Base-by-base conservation (phyloP, 2,888 invertebrate genomes). In the Gymnosoma rotundatum region DNA sequence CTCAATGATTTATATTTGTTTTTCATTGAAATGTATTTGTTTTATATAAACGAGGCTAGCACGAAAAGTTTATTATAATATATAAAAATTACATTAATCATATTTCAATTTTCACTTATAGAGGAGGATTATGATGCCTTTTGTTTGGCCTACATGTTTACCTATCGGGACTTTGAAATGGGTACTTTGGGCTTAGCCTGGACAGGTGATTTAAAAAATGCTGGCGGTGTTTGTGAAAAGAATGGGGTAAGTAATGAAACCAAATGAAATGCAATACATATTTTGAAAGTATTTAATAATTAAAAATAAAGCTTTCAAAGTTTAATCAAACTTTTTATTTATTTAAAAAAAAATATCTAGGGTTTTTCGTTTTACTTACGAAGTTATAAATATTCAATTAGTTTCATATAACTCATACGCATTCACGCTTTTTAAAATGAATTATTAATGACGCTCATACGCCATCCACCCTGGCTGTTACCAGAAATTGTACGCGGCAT, bases 101-200 rank as follows among this genome's bases (percentile, higher is more conserved):
- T 18, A n/a, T 78, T 25, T 52, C 0, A 54, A 16, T 66, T 20
- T 18, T 50, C 64, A n/a, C 58, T 64, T 94, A 88, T 95, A 96
- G 98, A 98, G 95, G 97, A 98, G 91, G 98, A 99, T 92, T 99
- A 99, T 93, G 98, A 99, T 92, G 97, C 98, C 21, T 99, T 99
- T 93, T 99, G 99, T 91, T 93, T 99, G 90, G 99, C 99, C 74
- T 99, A 99, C 93, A 98, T 99, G 96, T 98, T 99, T 92, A 99
- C 99, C 20, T 99, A 98, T 92, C 94, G 98, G 70, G 98, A 98
- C 92, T 98, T 98, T 90, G 98, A 98, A 92, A 98, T 98, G 95
- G 98, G 98, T 48, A 98, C 98, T 7, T 93, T 99, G 85, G 99
- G 99, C 10, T 93, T 99, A 83, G 99, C 99, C 8, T 99, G 99